These are phyloP conservation scores for Macaria notata DNA, from an alignment of 2,888 invertebrate species.

Conservation along the genomic window DNA sequence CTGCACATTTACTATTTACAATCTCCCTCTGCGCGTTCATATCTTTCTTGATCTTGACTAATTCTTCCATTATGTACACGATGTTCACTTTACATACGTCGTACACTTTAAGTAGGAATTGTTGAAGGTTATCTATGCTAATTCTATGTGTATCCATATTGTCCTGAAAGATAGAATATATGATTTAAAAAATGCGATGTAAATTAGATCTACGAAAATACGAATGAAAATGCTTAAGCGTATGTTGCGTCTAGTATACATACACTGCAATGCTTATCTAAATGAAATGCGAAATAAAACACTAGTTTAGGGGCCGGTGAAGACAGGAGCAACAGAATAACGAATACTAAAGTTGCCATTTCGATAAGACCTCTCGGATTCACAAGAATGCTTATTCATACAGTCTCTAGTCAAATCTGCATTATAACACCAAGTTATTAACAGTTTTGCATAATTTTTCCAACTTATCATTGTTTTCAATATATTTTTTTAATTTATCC, in stretches of 20 bases:
- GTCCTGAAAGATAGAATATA: conserved; percentile 80
- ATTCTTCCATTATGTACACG: conserved; percentile 82
- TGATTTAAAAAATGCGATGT: neutral
- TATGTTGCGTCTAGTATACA: conserved; percentile 13
- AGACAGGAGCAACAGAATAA: conserved; percentile 74
- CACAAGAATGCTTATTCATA: no score
- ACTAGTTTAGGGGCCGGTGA: conserved; percentile 68
- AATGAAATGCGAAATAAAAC: conserved; percentile 36
- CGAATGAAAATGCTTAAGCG: conserved; percentile 24
- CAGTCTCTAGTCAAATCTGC: no score
- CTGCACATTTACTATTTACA: conserved; percentile 72
- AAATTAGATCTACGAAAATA: neutral
- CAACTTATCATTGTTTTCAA: no score
- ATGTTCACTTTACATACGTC: conserved; percentile 81
- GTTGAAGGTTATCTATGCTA: conserved; percentile 84
- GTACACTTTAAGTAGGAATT: conserved; percentile 76
- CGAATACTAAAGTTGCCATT: conserved; percentile 51
- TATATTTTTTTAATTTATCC: no score
- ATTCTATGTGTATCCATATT: conserved; percentile 86
- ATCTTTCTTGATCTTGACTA: conserved; percentile 79
- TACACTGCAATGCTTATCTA: conserved; percentile 9
- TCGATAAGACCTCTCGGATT: conserved; percentile 46
- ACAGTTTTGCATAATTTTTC: no score
- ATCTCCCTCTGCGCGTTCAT: conserved; percentile 76
- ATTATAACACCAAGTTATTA: no score